Evolutionary conservation across 1,140 invertebrate species (phyloP).

Genomic region (Neuroterus valhalla): DNA sequence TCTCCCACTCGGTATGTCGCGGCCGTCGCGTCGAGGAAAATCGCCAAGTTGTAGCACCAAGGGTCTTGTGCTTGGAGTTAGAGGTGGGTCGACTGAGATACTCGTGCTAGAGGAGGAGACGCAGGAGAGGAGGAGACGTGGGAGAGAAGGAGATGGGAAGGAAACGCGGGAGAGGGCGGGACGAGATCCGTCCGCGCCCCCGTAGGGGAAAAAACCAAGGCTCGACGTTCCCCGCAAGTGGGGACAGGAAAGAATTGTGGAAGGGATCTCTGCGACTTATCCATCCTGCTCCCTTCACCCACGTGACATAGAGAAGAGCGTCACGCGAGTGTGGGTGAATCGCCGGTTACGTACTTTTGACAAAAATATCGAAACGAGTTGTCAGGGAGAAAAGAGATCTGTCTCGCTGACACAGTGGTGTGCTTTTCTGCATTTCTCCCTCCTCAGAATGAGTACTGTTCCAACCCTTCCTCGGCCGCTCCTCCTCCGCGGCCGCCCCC

Average conservation of each 20-base stretch:
- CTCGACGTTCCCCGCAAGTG: constrained; percentile 56
- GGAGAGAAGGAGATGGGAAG: no score
- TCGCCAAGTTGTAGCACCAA: constrained; percentile 64
- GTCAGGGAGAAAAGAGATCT: constrained; percentile 10
- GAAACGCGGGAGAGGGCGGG: constrained; percentile 69
- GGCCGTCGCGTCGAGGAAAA: constrained; percentile 65
- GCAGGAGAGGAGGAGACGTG: constrained; percentile 70
- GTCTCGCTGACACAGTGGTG: constrained; percentile 30
- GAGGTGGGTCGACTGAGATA: constrained; percentile 50
- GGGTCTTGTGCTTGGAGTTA: constrained; percentile 50
- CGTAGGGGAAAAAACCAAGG: constrained; percentile 76
- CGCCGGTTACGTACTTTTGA: not conserved
- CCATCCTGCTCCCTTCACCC: not conserved
- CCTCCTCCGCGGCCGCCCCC: constrained; percentile 54
- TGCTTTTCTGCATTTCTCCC: constrained; percentile 38
- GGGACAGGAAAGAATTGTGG: constrained; percentile 63
- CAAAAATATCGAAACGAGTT: constrained; percentile 18
- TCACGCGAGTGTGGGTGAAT: not conserved
- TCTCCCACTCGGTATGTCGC: constrained; percentile 53
- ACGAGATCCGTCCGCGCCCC: constrained; percentile 73
- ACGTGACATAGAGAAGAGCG: constrained; percentile 13
- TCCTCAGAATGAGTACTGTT: constrained; percentile 33
- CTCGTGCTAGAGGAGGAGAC: constrained; percentile 54
- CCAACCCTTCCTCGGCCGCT: constrained; percentile 38
- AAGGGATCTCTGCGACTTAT: constrained; percentile 61